Evolutionary conservation across 2,888 invertebrate species (phyloP), one percentile per base, ranked within the genome.

Genomic region (Julus scanicus): DNA sequence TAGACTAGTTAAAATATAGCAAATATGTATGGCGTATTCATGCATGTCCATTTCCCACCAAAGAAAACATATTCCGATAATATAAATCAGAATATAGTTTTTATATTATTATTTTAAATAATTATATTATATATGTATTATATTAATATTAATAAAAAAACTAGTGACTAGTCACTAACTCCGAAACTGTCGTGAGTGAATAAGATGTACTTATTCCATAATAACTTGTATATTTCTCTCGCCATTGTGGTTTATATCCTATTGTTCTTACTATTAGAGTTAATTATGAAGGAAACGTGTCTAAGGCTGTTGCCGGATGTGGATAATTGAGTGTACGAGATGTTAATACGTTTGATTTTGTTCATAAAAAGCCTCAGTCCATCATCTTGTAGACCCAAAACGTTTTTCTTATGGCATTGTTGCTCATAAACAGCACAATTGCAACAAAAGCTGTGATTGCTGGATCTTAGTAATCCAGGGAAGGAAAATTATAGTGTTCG

Each of bases 221-320:
- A 63, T n/a, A 63, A 63, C 63, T 63, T 6, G n/a, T 63, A 63
- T 63, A 63, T 63, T 63, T 63, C 63, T 63, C 63, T 63, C n/a
- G 63, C 63, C 63, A 63, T 63, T 63, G 63, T 63, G 63, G 63
- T 63, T 63, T 63, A 63, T 63, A 20, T 63, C 63, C 63, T 63
- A 63, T 63, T 63, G 63, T 63, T 63, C 63, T 63, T 63, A 63
- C 63, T 63, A 63, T 63, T 63, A 63, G 63, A 63, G 63, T 63
- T 63, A n/a, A 63, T 63, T 63, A 63, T 63, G 20, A 63, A 63
- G 63, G 63, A 63, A 63, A 63, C 63, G 63, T 20, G n/a, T n/a
- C 63, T 63, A 29, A 63, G n/a, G 63, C 20, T 63, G 63, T 63
- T 63, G 63, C 63, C 63, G 63, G 63, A 63, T 63, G 63, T n/a